A percentile compares a stretch with the other conserved stretches of the same genome.
These are phyloP conservation scores for Eristalis pertinax DNA, from an alignment of 2,888 invertebrate species.

Conservation along the genomic window DNA sequence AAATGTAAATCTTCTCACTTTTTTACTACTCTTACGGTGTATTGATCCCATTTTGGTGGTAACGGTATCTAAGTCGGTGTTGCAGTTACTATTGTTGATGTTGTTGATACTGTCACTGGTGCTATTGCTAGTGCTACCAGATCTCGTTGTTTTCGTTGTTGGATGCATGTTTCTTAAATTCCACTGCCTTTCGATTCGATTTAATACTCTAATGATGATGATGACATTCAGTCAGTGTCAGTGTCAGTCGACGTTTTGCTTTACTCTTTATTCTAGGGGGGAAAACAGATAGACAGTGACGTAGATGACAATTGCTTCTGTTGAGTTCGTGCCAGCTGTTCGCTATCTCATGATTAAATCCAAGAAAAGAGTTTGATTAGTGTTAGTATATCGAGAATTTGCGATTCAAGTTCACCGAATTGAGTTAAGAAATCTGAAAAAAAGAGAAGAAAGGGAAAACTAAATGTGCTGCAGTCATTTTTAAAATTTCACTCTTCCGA, in stretches of 20 bases:
- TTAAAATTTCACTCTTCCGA: conserved; percentile 19
- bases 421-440: conserved; percentile 51
- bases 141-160: conserved; percentile 58
- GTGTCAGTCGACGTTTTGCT: conserved; percentile 23
- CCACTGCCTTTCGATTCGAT: conserved; percentile 1
- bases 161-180: conserved; percentile 21
- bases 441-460: neutral
- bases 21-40: conserved; percentile 59
- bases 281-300: conserved; percentile 43
- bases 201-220: conserved; percentile 20
- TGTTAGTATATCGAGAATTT: conserved; percentile 29
- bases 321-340: conserved; percentile 30
- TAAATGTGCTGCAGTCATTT: neutral
- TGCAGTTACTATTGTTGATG: conserved; percentile 15
- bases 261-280: conserved; percentile 19
- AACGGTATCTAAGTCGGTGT: neutral
- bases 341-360: conserved; percentile 65
- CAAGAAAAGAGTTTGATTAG: conserved; percentile 15
- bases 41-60: conserved; percentile 69
- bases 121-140: conserved; percentile 20
- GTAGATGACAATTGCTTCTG: conserved; percentile 55
- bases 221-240: conserved; percentile 68
- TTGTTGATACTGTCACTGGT: conserved; percentile 1
- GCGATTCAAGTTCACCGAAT: conserved; percentile 45
- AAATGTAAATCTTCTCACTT: conserved; percentile 42